A percentile compares a stretch with the other conserved stretches of the same genome.
phyloP scores from a whole-genome alignment of 2,888 invertebrate genomes.

The Coenonympha glycerion region DNA sequence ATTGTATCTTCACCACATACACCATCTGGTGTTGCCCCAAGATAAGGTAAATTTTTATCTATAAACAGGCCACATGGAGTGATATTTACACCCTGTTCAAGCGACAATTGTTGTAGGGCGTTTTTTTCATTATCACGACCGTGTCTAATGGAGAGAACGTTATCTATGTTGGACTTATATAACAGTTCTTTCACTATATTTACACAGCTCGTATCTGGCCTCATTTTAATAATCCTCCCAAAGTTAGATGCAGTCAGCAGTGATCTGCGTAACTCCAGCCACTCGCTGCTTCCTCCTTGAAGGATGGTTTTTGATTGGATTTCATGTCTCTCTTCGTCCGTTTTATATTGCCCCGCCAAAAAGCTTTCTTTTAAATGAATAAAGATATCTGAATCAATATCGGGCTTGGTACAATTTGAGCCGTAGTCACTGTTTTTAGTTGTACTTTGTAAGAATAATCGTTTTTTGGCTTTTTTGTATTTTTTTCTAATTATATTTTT shows the following conservation, averaged over 20 bases:
- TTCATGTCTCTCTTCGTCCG: conserved; percentile 7
- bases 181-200: conserved; percentile 8
- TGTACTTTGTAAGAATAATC: neutral
- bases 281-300: conserved; percentile 23
- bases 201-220: conserved; percentile 6
- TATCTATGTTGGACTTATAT: neutral
- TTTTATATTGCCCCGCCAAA: neutral
- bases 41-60: neutral
- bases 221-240: conserved; percentile 23
- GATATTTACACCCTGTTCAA: neutral
- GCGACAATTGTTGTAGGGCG: neutral
- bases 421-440: neutral
- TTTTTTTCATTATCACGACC: neutral
- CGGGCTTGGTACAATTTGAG: conserved; percentile 7
- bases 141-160: neutral
- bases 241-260: conserved; percentile 29
- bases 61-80: neutral
- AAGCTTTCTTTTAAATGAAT: neutral
- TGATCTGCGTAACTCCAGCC: conserved; percentile 25
- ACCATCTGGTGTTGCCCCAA: neutral
- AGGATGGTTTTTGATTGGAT: conserved; percentile 19
- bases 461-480: neutral
- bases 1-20: neutral
- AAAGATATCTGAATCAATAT: conserved; percentile 3
- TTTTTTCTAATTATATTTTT: neutral